phyloP scores from a whole-genome alignment of 2,797 vertebrate genomes.

The Karalla daura region DNA sequence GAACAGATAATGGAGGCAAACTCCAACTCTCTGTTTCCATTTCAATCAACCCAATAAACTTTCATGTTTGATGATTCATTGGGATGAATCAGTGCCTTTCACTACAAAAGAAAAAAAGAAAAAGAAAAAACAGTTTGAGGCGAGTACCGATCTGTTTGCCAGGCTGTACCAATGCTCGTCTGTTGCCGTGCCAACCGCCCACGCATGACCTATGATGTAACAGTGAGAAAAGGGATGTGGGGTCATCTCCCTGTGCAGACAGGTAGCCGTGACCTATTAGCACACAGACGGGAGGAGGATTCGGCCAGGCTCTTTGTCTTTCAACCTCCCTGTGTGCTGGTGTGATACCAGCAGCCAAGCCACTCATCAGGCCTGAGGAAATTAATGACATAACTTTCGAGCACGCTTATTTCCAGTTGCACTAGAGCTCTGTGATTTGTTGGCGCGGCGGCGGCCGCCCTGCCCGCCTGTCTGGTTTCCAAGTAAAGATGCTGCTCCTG shows the following conservation, averaged over 20 bases:
- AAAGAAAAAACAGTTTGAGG: slow-evolving; percentile 2
- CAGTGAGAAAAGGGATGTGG: not conserved
- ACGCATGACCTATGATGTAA: slow-evolving; percentile 19
- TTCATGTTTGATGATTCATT: slow-evolving; percentile 31
- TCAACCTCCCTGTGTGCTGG: too few species aligned
- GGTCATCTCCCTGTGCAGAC: slow-evolving; percentile 48
- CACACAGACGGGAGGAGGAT: not conserved
- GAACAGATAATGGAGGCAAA: slow-evolving; percentile 9
- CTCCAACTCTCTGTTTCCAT: not conserved
- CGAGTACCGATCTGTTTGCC: slow-evolving; percentile 23
- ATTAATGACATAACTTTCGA: slow-evolving; percentile 2
- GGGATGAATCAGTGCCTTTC: slow-evolving; percentile 29
- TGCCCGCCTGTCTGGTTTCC: slow-evolving; percentile 18
- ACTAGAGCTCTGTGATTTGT: slow-evolving; percentile 38
- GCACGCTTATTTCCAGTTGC: slow-evolving; percentile 5
- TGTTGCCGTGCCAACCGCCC: slow-evolving; percentile 39
- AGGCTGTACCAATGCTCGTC: slow-evolving; percentile 12
- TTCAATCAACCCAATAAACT: not conserved
- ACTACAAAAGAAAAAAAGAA: slow-evolving; percentile 13
- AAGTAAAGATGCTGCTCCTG: slow-evolving; percentile 41
- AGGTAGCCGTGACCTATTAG: slow-evolving; percentile 35
- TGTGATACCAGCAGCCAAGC: too few species aligned
- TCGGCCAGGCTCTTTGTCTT: not conserved
- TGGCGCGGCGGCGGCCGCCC: not conserved
- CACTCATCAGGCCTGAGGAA: too few species aligned